A percentile compares a stretch with the other conserved stretches of the same genome.
Evolutionary conservation across 2,888 invertebrate genomes (phyloP).

Genomic region (Heliconius erato): DNA sequence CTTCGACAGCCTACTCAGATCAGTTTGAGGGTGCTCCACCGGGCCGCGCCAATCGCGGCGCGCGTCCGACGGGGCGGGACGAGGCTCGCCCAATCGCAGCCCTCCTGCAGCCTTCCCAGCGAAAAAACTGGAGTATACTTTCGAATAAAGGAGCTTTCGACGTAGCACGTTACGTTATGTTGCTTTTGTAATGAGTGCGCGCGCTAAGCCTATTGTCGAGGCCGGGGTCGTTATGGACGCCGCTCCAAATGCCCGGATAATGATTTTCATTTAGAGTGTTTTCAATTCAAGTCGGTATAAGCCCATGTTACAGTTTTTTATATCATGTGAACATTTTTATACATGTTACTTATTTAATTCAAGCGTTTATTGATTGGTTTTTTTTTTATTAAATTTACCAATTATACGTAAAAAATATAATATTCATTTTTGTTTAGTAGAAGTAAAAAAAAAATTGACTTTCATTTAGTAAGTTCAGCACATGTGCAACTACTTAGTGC

Average conservation of each 20-base stretch:
- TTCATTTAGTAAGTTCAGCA: conserved; percentile 58
- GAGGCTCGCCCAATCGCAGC: conserved; percentile 69
- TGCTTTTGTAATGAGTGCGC: conserved; percentile 86
- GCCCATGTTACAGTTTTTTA: conserved; percentile 64
- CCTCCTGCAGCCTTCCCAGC: conserved; percentile 75
- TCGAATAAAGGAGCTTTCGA: conserved; percentile 85
- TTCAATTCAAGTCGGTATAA: conserved; percentile 82
- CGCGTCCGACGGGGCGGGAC: conserved; percentile 76
- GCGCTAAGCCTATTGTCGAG: conserved; percentile 86
- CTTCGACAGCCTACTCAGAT: conserved; percentile 85
- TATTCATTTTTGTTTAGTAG: neutral
- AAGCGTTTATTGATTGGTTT: neutral
- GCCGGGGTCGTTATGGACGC: conserved; percentile 84
- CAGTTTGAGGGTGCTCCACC: conserved; percentile 83
- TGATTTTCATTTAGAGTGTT: conserved; percentile 85
- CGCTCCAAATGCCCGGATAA: conserved; percentile 82
- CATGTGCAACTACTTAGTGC: conserved; percentile 72
- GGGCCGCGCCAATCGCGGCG: conserved; percentile 72
- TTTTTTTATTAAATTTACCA: neutral
- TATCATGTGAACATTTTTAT: conserved; percentile 36
- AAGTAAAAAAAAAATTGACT: neutral
- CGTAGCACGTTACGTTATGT: conserved; percentile 84
- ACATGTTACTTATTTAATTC: conserved; percentile 11
- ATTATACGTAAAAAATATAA: neutral
- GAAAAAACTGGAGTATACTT: conserved; percentile 85